Evolutionary conservation across 2,888 invertebrate genomes (phyloP).

Genomic region (Ommatoiulus sabulosus): DNA sequence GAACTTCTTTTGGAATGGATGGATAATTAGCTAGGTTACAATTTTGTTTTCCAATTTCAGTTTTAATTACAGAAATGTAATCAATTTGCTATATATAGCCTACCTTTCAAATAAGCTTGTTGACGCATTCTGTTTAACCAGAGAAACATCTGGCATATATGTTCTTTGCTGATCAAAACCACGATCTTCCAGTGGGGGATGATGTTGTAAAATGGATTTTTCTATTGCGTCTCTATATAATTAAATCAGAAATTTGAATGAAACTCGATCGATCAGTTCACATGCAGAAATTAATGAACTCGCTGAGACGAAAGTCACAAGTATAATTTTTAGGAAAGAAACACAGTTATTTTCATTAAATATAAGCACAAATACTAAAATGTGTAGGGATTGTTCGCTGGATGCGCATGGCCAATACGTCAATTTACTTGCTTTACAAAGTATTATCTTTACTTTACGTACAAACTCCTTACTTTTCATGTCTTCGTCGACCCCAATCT

Average conservation of each 20-base stretch:
- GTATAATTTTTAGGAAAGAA: no score
- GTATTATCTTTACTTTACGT: no score
- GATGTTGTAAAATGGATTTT: neutral
- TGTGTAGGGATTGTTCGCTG: no score
- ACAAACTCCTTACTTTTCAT: neutral
- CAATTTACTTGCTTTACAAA: no score
- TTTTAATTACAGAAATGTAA: neutral
- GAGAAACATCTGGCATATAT: neutral
- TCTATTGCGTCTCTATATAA: conserved; percentile 29
- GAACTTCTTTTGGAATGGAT: neutral
- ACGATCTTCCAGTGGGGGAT: conserved; percentile 18
- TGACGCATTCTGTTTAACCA: neutral
- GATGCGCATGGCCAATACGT: no score
- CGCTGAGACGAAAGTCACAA: no score
- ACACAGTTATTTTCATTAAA: no score
- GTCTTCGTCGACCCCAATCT: conserved; percentile 4
- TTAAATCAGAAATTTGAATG: neutral
- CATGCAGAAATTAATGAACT: no score
- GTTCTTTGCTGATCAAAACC: neutral
- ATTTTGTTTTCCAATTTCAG: neutral
- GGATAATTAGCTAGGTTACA: neutral
- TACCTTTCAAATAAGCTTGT: conserved; percentile 13
- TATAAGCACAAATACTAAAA: no score
- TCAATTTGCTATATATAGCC: neutral
- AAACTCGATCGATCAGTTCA: neutral